phyloP scores from a whole-genome alignment of 2,888 invertebrate species.

The Aelia acuminata region DNA sequence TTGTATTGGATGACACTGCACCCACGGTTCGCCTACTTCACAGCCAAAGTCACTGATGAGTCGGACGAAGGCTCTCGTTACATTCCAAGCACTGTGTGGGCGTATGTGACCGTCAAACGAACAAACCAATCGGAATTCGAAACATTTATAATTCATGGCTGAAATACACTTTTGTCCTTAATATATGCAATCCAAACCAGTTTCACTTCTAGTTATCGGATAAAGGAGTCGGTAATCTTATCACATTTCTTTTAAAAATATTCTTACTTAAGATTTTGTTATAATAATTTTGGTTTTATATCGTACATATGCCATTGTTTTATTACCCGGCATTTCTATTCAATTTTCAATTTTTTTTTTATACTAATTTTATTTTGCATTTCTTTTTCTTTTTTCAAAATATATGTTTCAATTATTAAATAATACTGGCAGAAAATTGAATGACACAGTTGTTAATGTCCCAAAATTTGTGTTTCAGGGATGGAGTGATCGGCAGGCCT shows the following conservation, averaged over 20 bases:
- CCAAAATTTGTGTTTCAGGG: constrained; percentile 68
- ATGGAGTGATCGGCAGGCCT: constrained; percentile 67
- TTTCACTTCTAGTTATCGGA: not conserved
- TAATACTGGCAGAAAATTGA: not conserved
- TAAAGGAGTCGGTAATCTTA: not conserved
- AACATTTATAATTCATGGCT: not conserved
- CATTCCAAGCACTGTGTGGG: not conserved
- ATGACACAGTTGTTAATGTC: not conserved
- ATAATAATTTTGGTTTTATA: not conserved
- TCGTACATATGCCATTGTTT: not conserved
- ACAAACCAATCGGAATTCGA: too few relatives aligned
- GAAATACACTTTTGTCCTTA: not conserved
- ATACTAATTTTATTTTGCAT: too few relatives aligned
- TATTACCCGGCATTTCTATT: not conserved
- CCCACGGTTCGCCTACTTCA: constrained; percentile 15
- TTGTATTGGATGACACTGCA: not conserved
- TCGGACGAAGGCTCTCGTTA: not conserved
- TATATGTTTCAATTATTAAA: not conserved
- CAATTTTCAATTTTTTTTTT: too few relatives aligned
- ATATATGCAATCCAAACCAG: not conserved
- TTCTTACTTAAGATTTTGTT: too few relatives aligned
- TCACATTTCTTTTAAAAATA: not conserved
- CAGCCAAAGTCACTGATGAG: not conserved
- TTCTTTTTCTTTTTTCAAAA: too few relatives aligned
- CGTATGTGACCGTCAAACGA: not conserved